Percentiles rank a stretch among this genome's conserved stretches.
Evolutionary conservation across 2,113 vertebrate species (phyloP).

Genomic region (Lota lota): DNA sequence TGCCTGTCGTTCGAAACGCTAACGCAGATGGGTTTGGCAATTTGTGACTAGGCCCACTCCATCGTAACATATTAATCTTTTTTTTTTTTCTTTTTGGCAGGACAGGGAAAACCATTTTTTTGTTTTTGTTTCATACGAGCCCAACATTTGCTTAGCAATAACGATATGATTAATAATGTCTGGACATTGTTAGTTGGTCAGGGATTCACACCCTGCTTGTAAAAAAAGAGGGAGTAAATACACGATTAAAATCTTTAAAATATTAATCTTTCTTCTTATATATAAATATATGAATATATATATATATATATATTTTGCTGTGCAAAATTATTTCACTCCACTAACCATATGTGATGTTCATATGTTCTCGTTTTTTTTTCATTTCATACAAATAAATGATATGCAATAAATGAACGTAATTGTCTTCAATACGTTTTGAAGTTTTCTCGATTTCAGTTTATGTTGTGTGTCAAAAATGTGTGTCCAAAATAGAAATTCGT

Average conservation of each 20-base stretch:
- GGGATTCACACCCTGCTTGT: slow-evolving; percentile 97
- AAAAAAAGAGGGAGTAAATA: slow-evolving; percentile 86
- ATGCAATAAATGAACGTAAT: slow-evolving; percentile 79
- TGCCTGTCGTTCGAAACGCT: slow-evolving; percentile 75
- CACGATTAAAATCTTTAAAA: slow-evolving; percentile 85
- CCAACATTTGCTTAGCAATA: slow-evolving; percentile 95
- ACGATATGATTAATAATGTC: slow-evolving; percentile 86
- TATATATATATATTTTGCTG: slow-evolving; percentile 92
- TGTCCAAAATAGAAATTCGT: slow-evolving; percentile 8
- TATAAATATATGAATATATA: slow-evolving; percentile 77
- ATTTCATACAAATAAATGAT: slow-evolving; percentile 84
- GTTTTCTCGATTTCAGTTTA: slow-evolving; percentile 55
- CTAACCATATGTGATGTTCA: slow-evolving; percentile 98
- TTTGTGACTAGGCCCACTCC: slow-evolving; percentile 70
- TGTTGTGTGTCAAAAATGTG: slow-evolving; percentile 13
- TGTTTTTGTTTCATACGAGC: slow-evolving; percentile 82
- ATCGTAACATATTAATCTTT: slow-evolving; percentile 83
- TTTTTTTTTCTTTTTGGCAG: slow-evolving; percentile 76
- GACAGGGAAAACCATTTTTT: slow-evolving; percentile 85
- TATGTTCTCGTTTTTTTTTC: slow-evolving; percentile 91
- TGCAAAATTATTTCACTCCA: slow-evolving; percentile 99
- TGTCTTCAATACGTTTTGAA: slow-evolving; percentile 69
- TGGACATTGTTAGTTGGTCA: slow-evolving; percentile 88
- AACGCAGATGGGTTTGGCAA: slow-evolving; percentile 82
- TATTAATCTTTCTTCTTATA: slow-evolving; percentile 88